Evolutionary conservation across 2,797 vertebrate genomes (phyloP), one percentile per base, ranked within the genome.

Genomic region (Monodelphis domestica): DNA sequence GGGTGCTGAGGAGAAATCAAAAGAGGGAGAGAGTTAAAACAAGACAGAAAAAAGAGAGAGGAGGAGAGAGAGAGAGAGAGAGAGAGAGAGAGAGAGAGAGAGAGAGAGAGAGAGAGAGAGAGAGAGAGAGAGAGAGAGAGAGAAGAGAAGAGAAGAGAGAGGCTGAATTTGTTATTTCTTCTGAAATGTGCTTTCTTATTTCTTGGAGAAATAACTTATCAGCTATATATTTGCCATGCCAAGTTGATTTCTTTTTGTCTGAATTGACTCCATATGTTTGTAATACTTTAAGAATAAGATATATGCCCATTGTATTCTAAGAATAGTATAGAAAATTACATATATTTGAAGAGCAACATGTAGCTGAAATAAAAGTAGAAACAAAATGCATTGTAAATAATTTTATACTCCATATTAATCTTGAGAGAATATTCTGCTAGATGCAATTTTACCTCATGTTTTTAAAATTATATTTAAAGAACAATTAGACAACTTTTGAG

Each of bases 171-270:
- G 38, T 56, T 91, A 14, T 88, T 59, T 88, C 89, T 53, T 93
- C 90, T 91, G 53, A 95, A 92, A 94, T 53, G 54, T 89, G 38
- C 91, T 94, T 95, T 93, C 88, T 91, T 38, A 92, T 91, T 95
- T 93, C 89, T 89, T 7, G 30, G n/a, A 94, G 59, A 87, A 90
- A 95, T 29, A n/a, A 92, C 21, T 93, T 94, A 88, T 84, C 63
- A 29, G 94, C 51, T 29, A 5, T 78, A 53, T 94, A 87, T 51
- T 91, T 95, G 51, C 54, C 51, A 87, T 38, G 51, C 4, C 24
- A 92, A 91, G 33, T 26, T 59, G 50, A 90, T 88, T 91, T 92
- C 33, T 78, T 95, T 90, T 59, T 17, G 30, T 94, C 95, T 59
- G 12, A 92, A 92, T 95, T 94, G 63, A 87, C 50, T 70, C 29